Evolutionary conservation across 2,888 invertebrate species (phyloP).

Genomic region (Mesorhabditis sp.): DNA sequence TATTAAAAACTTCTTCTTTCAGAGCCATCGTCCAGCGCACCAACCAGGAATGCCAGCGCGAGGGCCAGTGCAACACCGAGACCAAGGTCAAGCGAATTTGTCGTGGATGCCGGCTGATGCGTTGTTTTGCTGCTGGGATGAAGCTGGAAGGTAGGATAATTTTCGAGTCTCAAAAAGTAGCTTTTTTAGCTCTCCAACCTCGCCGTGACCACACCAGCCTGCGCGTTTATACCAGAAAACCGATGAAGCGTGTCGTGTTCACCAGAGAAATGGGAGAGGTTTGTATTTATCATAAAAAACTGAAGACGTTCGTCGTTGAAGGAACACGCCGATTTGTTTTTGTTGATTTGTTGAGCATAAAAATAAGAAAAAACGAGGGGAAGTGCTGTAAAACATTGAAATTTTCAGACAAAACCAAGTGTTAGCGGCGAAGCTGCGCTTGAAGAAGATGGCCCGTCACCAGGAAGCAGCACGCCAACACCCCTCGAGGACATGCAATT

Average conservation of each 20-base stretch:
- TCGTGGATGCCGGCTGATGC: constrained; percentile 53
- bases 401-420: neutral
- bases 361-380: too few species aligned
- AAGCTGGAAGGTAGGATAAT: constrained; percentile 48
- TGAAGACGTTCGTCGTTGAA: too few species aligned
- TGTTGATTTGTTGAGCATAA: too few species aligned
- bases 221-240: constrained; percentile 8
- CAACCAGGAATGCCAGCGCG: constrained; percentile 51
- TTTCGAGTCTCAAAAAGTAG: neutral
- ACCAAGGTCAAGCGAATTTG: constrained; percentile 48
- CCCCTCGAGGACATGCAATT: constrained; percentile 12
- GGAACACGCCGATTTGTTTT: too few species aligned
- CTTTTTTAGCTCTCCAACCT: constrained; percentile 50
- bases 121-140: constrained; percentile 57
- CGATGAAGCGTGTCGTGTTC: too few species aligned
- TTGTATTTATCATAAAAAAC: too few species aligned
- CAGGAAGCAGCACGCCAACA: neutral
- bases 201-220: constrained; percentile 55
- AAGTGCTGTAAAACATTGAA: too few species aligned
- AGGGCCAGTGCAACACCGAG: constrained; percentile 44
- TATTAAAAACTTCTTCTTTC: constrained; percentile 11
- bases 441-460: neutral
- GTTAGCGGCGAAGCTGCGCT: neutral
- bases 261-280: too few species aligned
- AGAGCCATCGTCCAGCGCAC: constrained; percentile 57